These are phyloP conservation scores for Macroglossus sobrinus DNA, from an alignment of 2,113 vertebrate genomes.

Conservation along the genomic window DNA sequence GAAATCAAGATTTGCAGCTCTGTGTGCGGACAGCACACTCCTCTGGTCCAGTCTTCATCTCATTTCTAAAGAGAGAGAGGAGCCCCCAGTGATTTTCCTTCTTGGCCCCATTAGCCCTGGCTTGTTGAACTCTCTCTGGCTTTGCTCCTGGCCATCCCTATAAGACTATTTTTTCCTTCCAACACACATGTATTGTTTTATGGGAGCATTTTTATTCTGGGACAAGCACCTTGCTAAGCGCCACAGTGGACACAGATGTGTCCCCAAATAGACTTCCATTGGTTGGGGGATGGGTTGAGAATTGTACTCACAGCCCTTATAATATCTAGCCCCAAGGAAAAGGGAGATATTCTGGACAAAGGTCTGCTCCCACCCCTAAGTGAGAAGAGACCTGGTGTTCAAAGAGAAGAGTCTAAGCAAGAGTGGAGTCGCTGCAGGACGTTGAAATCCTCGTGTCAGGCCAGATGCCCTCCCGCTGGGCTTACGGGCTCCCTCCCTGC, in stretches of 20 bases:
- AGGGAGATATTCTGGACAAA: background rate
- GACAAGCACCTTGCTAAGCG: background rate
- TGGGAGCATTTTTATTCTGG: background rate
- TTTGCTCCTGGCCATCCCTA: background rate
- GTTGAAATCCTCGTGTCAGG: background rate
- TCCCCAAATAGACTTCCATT: background rate
- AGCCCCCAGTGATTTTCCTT: background rate
- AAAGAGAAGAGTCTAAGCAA: background rate
- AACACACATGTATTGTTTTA: background rate
- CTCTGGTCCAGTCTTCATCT: background rate
- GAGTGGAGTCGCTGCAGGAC: background rate
- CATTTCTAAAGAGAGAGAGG: background rate
- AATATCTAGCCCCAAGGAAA: background rate
- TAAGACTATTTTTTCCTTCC: background rate
- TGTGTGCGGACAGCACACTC: background rate
- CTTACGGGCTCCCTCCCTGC: background rate
- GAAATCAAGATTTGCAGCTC: background rate
- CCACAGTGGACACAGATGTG: background rate
- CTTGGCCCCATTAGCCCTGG: background rate
- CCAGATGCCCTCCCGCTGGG: rapidly evolving
- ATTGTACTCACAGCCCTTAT: background rate
- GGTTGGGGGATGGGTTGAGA: background rate
- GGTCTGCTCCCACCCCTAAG: background rate
- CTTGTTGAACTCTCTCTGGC: background rate
- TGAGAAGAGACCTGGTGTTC: background rate